Evolutionary conservation across 2,797 vertebrate genomes (phyloP).

Genomic region (Rhinophrynus dorsalis): DNA sequence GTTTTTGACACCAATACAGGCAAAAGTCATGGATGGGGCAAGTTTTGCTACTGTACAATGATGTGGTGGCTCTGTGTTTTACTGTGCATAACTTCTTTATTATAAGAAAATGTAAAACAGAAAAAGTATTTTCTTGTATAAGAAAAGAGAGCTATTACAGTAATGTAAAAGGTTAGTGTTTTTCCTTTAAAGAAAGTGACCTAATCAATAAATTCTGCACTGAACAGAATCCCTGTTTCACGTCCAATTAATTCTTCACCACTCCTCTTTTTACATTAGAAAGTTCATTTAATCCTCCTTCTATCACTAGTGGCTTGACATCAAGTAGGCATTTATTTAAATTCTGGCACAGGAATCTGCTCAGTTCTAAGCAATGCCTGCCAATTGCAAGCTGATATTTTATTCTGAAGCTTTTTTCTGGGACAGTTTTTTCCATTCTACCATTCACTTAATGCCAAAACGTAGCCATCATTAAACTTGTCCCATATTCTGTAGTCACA

Average conservation of each 20-base stretch:
- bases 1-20: no score
- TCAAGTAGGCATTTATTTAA: conserved; percentile 30
- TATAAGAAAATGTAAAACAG: no score
- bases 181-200: not conserved
- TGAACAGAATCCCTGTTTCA: conserved; percentile 11
- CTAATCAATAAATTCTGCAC: conserved; percentile 3
- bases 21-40: no score
- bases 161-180: not conserved
- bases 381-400: conserved; percentile 25
- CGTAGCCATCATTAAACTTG: conserved; percentile 1
- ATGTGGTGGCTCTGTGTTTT: no score
- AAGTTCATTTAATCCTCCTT: conserved; percentile 27
- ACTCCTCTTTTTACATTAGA: not conserved
- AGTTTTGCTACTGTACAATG: no score
- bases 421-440: not conserved
- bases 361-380: not conserved
- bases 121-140: not conserved
- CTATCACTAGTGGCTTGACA: conserved; percentile 15
- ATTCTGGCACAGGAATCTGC: conserved; percentile 11
- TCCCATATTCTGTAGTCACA: not conserved
- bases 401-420: conserved; percentile 1
- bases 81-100: no score
- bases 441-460: conserved; percentile 1
- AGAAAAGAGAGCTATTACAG: not conserved
- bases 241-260: conserved; percentile 24